phyloP scores from a whole-genome alignment of 2,888 invertebrate genomes.

The Elysia crispata region DNA sequence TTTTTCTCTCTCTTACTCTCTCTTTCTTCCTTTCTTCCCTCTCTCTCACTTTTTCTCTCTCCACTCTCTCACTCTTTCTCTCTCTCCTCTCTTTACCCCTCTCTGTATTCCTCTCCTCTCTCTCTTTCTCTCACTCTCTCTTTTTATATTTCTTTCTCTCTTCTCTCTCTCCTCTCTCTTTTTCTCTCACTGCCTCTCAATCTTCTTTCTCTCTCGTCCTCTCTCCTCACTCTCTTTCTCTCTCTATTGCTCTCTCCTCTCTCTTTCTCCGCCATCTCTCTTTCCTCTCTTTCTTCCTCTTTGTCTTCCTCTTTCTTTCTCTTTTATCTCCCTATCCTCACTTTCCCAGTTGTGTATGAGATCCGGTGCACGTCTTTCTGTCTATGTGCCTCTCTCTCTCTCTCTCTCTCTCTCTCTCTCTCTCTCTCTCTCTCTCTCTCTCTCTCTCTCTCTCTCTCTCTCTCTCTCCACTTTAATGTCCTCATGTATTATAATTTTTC shows the following conservation, averaged over 20 bases:
- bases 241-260: slow-evolving; percentile 17
- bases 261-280: not conserved
- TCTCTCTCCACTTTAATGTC: too few relatives aligned
- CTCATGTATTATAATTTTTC: not conserved
- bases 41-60: slow-evolving; percentile 16
- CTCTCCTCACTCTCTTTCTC: too few relatives aligned
- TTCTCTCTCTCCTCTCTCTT: not conserved
- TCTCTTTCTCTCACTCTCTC: slow-evolving; percentile 19
- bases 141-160: too few relatives aligned
- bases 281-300: not conserved
- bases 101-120: slow-evolving; percentile 29
- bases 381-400: slow-evolving; percentile 1
- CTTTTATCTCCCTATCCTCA: too few relatives aligned
- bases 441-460: too few relatives aligned
- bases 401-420: slow-evolving; percentile 33
- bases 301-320: too few relatives aligned
- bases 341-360: too few relatives aligned
- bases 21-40: slow-evolving; percentile 19
- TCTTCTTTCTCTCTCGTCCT: too few relatives aligned
- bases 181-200: slow-evolving; percentile 12
- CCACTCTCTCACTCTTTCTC: slow-evolving; percentile 12
- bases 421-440: slow-evolving; percentile 22
- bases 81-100: slow-evolving; percentile 38
- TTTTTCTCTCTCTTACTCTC: slow-evolving; percentile 6
- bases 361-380: too few relatives aligned